Percentiles rank a stretch among this genome's conserved stretches.
These are phyloP conservation scores for Pachyuromys duprasi DNA, from an alignment of 2,797 vertebrate species.

Conservation along the genomic window DNA sequence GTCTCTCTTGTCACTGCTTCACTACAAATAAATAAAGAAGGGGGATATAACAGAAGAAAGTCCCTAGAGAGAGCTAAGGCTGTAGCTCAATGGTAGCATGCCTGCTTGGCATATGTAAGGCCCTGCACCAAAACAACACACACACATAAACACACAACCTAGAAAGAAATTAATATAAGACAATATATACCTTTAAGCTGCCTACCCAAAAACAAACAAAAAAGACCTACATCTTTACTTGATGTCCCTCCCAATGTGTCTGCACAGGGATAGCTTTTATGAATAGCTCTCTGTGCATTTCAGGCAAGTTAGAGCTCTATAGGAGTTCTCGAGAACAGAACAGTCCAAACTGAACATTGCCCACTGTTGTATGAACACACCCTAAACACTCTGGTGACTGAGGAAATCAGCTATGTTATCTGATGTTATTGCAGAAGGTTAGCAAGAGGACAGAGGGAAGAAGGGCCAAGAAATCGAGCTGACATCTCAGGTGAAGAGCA, in stretches of 20 bases:
- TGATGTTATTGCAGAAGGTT: background rate
- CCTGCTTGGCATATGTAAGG: background rate
- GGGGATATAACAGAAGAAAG: conserved; percentile 32
- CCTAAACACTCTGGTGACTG: background rate
- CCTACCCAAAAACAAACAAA: background rate
- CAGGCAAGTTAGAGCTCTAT: background rate
- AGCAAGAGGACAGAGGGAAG: conserved; percentile 7
- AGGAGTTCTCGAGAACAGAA: background rate
- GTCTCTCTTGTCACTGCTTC: conserved; percentile 35
- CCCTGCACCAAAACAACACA: too few species aligned
- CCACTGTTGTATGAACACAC: background rate
- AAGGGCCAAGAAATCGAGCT: conserved; percentile 12
- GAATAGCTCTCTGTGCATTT: conserved; percentile 45
- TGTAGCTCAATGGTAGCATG: background rate
- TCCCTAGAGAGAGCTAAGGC: background rate
- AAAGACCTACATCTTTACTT: conserved; percentile 10
- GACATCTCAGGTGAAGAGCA: conserved; percentile 17
- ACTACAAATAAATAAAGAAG: conserved; percentile 35
- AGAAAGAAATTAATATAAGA: conserved; percentile 17
- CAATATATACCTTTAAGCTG: conserved; percentile 12
- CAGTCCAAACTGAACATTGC: background rate
- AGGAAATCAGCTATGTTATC: background rate
- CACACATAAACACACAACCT: background rate
- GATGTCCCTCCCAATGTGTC: background rate
- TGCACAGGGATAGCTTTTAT: conserved; percentile 8